A percentile compares a stretch with the other conserved stretches of the same genome.
Conservation (phyloP, 92 coral and sea anemone species). For the Phenganax subtilis region DNA sequence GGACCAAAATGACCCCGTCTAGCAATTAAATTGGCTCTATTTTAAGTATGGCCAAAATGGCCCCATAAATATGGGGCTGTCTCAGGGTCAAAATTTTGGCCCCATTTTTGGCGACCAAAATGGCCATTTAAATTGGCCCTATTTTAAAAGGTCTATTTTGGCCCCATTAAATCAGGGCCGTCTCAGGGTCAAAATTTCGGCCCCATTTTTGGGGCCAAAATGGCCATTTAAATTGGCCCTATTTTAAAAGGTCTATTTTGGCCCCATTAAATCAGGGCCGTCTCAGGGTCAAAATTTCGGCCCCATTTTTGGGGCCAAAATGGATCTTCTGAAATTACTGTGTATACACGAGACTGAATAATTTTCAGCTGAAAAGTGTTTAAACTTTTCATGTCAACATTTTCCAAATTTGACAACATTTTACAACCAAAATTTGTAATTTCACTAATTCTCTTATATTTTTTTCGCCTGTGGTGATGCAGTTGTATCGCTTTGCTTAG, state of each 20-base stretch:
- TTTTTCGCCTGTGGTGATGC: too few relatives aligned
- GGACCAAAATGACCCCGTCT: too few relatives aligned
- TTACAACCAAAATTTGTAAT: too few relatives aligned
- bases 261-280: constrained; percentile 22
- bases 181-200: background rate
- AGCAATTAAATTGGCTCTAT: too few relatives aligned
- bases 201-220: constrained; percentile 17
- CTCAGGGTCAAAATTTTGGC: background rate
- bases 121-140: background rate
- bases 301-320: constrained; percentile 17
- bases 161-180: constrained; percentile 22
- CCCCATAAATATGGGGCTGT: constrained; percentile 22
- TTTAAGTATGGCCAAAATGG: background rate
- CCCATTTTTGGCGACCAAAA: constrained; percentile 5
- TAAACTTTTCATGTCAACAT: too few relatives aligned
- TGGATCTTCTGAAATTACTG: background rate
- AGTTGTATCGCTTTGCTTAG: too few relatives aligned
- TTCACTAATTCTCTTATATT: too few relatives aligned
- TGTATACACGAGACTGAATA: too few relatives aligned
- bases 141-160: background rate
- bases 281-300: background rate
- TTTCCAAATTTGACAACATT: too few relatives aligned
- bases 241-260: background rate
- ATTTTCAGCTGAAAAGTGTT: too few relatives aligned
- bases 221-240: background rate